Evolutionary conservation across 2,888 invertebrate genomes (phyloP), one percentile per base, ranked within the genome.

Genomic region (Cremastinae sp.): DNA sequence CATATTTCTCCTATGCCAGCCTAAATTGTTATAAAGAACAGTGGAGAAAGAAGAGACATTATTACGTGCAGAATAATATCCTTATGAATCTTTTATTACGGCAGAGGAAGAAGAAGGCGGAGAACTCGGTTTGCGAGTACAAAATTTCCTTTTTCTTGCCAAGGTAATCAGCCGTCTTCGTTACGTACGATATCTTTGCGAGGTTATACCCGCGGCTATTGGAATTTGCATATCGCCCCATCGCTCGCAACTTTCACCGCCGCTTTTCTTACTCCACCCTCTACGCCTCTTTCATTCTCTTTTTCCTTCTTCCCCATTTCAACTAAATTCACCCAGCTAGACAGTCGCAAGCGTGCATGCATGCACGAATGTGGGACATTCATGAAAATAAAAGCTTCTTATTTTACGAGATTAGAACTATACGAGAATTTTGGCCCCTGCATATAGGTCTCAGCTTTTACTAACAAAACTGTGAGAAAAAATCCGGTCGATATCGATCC

Each of bases 201-300:
- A 58, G 58, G 41, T 22, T 58, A 58, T 59, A 68, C 49, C 49
- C 16, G 16, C 20, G 37, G 58, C 71, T 61, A 59, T 64, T 76
- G 58, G 73, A 65, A 81, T 81, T 81, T 81, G 78, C 81, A 81
- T 81, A 81, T 81, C 81, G 75, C 78, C 16, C 74, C 80, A 79
- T 81, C 81, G 80, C 69, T 71, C 78, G 74, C 78, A 78, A 78
- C 79, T 81, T 80, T 61, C 64, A 73, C 59, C 53, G 66, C 78
- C 74, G 65, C 64, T 81, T 79, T 77, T 79, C 66, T 62, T 77
- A 69, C 71, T 79, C 28, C 28, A 28, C 28, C 28, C 28, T 5
- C 28, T n/a, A n/a, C n/a, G n/a, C n/a, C n/a, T n/a, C n/a, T n/a
- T 28, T 28, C 28, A 3, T 28, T 28, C 74, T 78, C 75, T 74